Conservation (phyloP, 2,888 invertebrate genomes). For the Galeruca laticollis region DNA sequence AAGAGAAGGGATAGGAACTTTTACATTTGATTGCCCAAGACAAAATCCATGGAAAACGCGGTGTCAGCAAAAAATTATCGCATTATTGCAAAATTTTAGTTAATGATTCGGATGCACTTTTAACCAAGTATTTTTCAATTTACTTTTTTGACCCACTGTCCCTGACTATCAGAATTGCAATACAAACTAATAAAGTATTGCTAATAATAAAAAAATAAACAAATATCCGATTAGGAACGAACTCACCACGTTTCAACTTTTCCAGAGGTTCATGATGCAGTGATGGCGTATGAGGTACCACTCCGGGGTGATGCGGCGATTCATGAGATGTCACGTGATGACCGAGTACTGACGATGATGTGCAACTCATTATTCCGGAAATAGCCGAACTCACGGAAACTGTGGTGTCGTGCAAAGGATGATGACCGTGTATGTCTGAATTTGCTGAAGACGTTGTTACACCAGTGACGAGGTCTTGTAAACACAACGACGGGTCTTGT, state of each 20-base stretch:
- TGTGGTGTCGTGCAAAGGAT: constrained; percentile 72
- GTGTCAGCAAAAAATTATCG: neutral
- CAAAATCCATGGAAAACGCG: neutral
- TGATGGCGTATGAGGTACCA: constrained; percentile 72
- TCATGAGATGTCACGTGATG: constrained; percentile 66
- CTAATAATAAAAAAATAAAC: neutral
- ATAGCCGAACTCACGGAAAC: constrained; percentile 72
- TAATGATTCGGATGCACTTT: too few relatives aligned
- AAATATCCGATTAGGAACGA: constrained; percentile 42
- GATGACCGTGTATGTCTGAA: constrained; percentile 68
- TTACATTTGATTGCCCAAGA: neutral
- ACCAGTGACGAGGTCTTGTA: constrained; percentile 79
- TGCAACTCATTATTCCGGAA: constrained; percentile 71
- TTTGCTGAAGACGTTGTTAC: constrained; percentile 69
- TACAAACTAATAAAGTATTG: neutral
- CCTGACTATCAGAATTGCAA: neutral
- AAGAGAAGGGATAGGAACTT: neutral
- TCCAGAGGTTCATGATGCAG: constrained; percentile 80
- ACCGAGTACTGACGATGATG: constrained; percentile 66
- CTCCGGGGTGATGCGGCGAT: constrained; percentile 70
- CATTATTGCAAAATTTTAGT: neutral
- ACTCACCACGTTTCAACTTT: constrained; percentile 84
- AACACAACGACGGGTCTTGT: constrained; percentile 78
- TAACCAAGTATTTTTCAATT: too few relatives aligned
- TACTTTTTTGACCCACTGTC: too few relatives aligned